Percentiles rank a stretch among this genome's conserved stretches.
Evolutionary conservation across 2,797 vertebrate species (phyloP).

Genomic region (Sebastes kiyomatsui): DNA sequence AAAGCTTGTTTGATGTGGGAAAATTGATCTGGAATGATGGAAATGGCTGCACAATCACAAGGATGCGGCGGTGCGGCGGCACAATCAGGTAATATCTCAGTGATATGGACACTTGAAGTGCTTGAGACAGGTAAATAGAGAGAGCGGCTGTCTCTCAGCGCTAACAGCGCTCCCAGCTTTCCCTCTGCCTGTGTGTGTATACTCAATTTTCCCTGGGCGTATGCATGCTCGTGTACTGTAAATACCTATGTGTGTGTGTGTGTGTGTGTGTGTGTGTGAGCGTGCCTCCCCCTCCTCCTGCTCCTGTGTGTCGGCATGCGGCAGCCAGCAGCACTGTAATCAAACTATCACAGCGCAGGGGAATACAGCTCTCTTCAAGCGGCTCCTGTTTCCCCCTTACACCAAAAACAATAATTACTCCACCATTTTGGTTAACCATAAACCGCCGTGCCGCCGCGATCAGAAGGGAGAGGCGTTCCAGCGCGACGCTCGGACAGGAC

Average conservation of each 20-base stretch:
- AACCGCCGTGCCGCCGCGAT: constrained; percentile 85
- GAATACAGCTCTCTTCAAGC: constrained; percentile 90
- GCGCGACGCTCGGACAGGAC: constrained; percentile 85
- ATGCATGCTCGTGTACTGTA: constrained; percentile 43
- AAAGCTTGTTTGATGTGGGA: constrained; percentile 69
- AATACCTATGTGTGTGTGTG: constrained; percentile 42
- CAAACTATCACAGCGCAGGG: constrained; percentile 92
- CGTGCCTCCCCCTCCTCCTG: constrained; percentile 16
- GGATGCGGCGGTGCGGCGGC: constrained; percentile 13
- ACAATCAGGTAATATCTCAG: constrained; percentile 60
- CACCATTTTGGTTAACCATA: constrained; percentile 96
- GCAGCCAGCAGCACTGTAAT: constrained; percentile 88
- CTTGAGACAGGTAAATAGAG: constrained; percentile 42
- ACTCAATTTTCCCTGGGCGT: constrained; percentile 36
- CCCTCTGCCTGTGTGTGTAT: constrained; percentile 25
- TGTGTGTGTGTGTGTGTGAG: constrained; percentile 3
- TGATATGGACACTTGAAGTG: constrained; percentile 58
- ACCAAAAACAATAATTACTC: constrained; percentile 93
- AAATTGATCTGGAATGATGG: constrained; percentile 71
- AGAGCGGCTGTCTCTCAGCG: constrained; percentile 30
- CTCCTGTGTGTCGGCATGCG: constrained; percentile 63
- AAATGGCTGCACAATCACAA: constrained; percentile 62
- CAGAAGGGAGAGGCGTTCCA: constrained; percentile 86
- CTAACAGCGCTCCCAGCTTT: constrained; percentile 19
- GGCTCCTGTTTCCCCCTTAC: constrained; percentile 86